Evolutionary conservation across 2,113 vertebrate species (phyloP), one percentile per base, ranked within the genome.

Genomic region (Pedionomus torquatus): DNA sequence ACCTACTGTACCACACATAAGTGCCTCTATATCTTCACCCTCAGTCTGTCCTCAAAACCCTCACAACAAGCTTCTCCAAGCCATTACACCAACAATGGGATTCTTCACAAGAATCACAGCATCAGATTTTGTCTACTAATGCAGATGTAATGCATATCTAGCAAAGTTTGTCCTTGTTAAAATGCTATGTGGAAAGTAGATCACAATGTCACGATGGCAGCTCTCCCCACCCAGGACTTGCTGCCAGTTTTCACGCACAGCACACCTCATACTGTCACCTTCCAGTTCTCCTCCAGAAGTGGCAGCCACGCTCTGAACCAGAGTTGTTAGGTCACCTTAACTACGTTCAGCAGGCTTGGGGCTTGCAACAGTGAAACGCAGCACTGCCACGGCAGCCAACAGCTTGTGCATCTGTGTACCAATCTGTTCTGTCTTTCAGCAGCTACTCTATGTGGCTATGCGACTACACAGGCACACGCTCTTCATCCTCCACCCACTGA

Each of bases 401-500:
- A 86, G 83, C 80, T 90, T 28, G 0, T 35, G 20, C 91, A 90
- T 85, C 90, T 93, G 75, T 3, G 37, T 3, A 13, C 55, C 89
- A 75, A 89, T 63, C 91, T 95, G 93, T 51, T 92, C 92, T 8
- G 90, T 63, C 86, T 90, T 39, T 89, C 83, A 57, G 84, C 66
- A 76, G n/a, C 8, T 9, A 54, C 37, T 86, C 44, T 7, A 31
- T 10, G 64, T 2, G 5, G 25, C 87, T 48, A 10, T 46, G 46
- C 10, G 46, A 37, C 69, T 78, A 17, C 0, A 3, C 61, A 64
- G 74, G 70, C 82, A 87, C 49, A 68, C 0, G 1, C 52, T 70
- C 61, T 17, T 71, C 52, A 64, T 78, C 77, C 69, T 71, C 74
- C 89, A 64, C 39, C 55, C 52, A 14, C 57, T 43, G 17, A 84